Conservation (phyloP, 2,113 vertebrate genomes). For the Lagopus muta region DNA sequence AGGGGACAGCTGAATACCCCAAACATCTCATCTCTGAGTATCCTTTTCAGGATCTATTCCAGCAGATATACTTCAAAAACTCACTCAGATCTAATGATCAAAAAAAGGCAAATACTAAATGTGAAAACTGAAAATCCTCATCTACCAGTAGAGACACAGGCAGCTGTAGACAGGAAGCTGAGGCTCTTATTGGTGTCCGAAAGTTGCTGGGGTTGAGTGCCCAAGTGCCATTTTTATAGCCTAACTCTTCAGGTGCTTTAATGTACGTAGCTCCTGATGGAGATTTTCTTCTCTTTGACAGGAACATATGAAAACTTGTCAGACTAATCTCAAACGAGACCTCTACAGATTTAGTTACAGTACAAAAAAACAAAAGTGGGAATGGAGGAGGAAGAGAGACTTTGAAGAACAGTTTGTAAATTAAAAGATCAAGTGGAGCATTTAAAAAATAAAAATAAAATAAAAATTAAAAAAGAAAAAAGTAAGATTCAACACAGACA, state of each 20-base stretch:
- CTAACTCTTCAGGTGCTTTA: not conserved
- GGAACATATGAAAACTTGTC: not conserved
- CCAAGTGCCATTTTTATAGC: not conserved
- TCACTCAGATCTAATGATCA: not conserved
- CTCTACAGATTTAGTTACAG: not conserved
- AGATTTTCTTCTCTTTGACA: not conserved
- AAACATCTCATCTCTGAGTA: not conserved
- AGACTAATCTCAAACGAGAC: not conserved
- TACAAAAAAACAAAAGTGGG: not conserved
- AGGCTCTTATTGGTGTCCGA: not conserved
- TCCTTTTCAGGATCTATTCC: not conserved
- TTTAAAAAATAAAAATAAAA: not conserved
- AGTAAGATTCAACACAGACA: not conserved
- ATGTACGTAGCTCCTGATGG: not conserved
- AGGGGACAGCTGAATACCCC: not conserved
- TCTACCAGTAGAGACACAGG: not conserved
- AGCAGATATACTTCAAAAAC: not conserved
- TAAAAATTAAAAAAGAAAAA: not conserved
- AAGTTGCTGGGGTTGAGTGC: not conserved
- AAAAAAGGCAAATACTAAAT: not conserved
- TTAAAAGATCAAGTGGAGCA: not conserved
- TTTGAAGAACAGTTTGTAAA: not conserved
- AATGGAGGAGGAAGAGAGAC: not conserved
- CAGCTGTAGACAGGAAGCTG: not conserved
- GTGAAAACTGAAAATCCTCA: not conserved